These are phyloP conservation scores for Saccostrea echinata DNA, from an alignment of 1,140 invertebrate genomes.

Conservation along the genomic window DNA sequence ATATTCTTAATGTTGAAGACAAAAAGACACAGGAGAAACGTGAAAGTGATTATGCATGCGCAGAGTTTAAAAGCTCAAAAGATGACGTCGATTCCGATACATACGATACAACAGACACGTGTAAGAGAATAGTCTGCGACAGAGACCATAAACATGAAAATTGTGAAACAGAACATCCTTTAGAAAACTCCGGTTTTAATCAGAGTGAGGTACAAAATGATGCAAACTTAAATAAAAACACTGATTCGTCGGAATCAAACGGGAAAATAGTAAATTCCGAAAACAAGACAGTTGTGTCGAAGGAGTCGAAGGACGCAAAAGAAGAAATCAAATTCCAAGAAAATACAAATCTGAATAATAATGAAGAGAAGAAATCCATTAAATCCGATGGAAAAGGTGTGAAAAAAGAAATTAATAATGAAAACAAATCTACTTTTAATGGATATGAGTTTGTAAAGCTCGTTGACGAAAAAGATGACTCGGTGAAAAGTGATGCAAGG, in stretches of 20 bases:
- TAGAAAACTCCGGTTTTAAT: background rate
- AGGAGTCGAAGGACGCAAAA: background rate
- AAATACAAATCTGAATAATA: background rate
- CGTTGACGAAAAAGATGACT: background rate
- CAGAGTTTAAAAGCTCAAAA: background rate
- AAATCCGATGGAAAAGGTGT: background rate
- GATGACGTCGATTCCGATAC: background rate
- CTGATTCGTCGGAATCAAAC: background rate
- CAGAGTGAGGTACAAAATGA: background rate
- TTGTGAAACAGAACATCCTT: background rate
- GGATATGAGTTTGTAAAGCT: background rate
- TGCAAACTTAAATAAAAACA: background rate
- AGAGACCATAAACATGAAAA: background rate
- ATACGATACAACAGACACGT: slow-evolving; percentile 12
- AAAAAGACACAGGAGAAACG: background rate
- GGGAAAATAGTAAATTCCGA: background rate
- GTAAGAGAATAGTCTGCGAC: slow-evolving; percentile 9
- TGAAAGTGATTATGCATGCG: background rate
- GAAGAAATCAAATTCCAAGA: background rate
- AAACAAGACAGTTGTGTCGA: background rate
- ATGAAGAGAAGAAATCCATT: background rate
- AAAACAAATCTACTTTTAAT: background rate
- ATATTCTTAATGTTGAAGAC: slow-evolving; percentile 1
- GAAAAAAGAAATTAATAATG: background rate
- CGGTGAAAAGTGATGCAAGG: background rate